Conservation (phyloP, 2,113 vertebrate genomes). For the Anguilla rostrata region DNA sequence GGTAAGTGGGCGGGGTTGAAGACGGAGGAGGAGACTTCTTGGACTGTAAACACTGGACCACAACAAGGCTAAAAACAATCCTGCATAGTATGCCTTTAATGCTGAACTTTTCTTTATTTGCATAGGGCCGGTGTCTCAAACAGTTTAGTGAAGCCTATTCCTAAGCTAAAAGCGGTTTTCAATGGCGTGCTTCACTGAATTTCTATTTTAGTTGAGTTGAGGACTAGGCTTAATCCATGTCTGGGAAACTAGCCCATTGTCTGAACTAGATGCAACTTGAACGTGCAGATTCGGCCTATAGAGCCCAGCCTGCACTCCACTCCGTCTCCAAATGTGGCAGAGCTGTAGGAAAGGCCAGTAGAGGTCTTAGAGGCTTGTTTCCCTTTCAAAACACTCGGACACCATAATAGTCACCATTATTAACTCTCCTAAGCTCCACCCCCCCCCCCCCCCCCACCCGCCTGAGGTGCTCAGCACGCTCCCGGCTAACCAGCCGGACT, state of each 20-base stretch:
- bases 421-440: not conserved
- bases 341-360: not conserved
- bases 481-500: not conserved
- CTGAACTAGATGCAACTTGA: not conserved
- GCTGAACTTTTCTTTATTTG: not conserved
- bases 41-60: no score
- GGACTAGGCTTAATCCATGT: not conserved
- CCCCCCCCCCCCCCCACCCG: no score
- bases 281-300: not conserved
- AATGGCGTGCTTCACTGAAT: not conserved
- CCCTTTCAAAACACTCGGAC: not conserved
- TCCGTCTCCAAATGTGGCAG: no score
- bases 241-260: no score
- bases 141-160: not conserved
- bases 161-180: not conserved
- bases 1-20: no score
- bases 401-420: not conserved
- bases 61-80: no score
- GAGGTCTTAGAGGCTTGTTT: not conserved
- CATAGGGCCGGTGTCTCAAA: no score
- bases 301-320: no score
- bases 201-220: no score
- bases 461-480: not conserved
- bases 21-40: no score
- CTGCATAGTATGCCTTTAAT: no score